These are phyloP conservation scores for Telmatherina bonti DNA, from an alignment of 2,797 vertebrate species.

Conservation along the genomic window DNA sequence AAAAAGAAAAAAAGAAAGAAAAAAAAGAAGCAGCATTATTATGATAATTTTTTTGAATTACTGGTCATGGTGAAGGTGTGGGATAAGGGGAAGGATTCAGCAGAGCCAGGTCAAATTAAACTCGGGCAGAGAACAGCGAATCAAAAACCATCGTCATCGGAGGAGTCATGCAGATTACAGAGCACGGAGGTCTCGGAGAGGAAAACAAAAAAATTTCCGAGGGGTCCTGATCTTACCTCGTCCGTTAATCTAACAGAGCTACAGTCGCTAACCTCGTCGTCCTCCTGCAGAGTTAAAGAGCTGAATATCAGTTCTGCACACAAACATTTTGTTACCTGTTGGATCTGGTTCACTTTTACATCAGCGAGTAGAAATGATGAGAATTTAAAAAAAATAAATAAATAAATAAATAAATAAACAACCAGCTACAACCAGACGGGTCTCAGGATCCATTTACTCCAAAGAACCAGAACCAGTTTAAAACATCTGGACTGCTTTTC, in stretches of 20 bases:
- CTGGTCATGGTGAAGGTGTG: not conserved
- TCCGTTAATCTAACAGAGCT: constrained; percentile 73
- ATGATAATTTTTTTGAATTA: not conserved
- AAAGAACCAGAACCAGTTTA: not conserved
- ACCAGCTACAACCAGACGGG: not conserved
- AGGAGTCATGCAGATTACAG: constrained; percentile 61
- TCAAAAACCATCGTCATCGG: not conserved
- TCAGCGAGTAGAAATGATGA: not conserved
- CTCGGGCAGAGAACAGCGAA: constrained; percentile 9
- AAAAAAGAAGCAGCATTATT: not conserved
- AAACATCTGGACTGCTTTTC: not conserved
- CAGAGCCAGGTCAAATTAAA: constrained; percentile 15
- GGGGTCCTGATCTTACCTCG: constrained; percentile 69
- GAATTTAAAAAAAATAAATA: too few relatives aligned
- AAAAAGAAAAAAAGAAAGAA: too few relatives aligned
- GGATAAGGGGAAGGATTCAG: not conserved
- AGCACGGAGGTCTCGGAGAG: too few relatives aligned
- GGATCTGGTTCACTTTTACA: not conserved
- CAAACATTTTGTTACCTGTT: not conserved
- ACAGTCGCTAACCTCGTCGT: constrained; percentile 70
- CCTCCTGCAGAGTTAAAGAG: constrained; percentile 73
- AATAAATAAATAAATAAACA: too few relatives aligned
- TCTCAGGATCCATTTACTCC: not conserved
- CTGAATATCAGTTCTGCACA: constrained; percentile 60
- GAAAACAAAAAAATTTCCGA: constrained; percentile 17